phyloP scores from a whole-genome alignment of 2,113 vertebrate genomes.

The Isichthys henryi region DNA sequence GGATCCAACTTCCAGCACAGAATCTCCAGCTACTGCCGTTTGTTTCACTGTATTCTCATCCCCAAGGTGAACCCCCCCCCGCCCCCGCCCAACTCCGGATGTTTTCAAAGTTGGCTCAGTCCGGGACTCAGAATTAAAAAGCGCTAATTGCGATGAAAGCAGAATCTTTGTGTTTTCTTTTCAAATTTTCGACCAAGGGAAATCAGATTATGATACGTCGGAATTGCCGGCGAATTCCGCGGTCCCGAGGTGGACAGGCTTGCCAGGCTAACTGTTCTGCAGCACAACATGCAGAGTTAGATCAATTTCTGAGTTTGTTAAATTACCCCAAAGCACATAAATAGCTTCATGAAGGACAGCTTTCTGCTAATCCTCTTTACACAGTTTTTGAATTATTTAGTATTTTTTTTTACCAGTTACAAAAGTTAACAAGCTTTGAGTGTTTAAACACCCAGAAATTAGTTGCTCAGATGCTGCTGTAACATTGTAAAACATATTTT shows the following conservation, averaged over 20 bases:
- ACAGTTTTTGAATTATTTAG: conserved; percentile 28
- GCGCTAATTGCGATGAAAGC: conserved; percentile 64
- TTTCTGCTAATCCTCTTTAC: conserved; percentile 38
- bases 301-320: conserved; percentile 54
- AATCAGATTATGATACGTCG: conserved; percentile 61
- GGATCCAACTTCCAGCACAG: conserved; percentile 36
- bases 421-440: conserved; percentile 43
- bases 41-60: conserved; percentile 42
- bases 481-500: conserved; percentile 1
- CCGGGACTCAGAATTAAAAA: conserved; percentile 56
- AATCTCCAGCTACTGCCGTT: conserved; percentile 51
- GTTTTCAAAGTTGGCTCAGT: conserved; percentile 60
- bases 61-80: conserved; percentile 46
- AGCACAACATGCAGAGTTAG: conserved; percentile 65
- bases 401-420: conserved; percentile 16
- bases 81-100: conserved; percentile 44
- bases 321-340: conserved; percentile 65
- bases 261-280: conserved; percentile 62
- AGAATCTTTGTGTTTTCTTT: conserved; percentile 63
- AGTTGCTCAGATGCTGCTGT: not conserved
- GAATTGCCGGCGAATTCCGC: conserved; percentile 57
- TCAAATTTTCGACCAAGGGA: conserved; percentile 46
- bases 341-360: conserved; percentile 31
- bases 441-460: conserved; percentile 21
- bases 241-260: not conserved